These are phyloP conservation scores for Opisthograptis luteolata DNA, from an alignment of 2,888 invertebrate species.

Conservation along the genomic window DNA sequence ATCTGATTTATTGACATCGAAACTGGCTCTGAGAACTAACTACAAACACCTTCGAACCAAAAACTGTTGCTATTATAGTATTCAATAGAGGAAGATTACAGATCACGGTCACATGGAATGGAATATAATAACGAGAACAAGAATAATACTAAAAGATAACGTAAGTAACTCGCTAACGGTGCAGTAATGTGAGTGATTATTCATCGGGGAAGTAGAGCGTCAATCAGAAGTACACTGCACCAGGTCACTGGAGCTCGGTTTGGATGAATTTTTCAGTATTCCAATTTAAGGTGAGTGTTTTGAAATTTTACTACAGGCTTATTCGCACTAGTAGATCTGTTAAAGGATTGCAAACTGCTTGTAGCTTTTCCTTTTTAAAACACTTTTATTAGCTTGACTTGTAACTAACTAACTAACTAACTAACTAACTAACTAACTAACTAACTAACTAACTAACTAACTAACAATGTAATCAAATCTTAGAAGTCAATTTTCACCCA, in stretches of 20 bases:
- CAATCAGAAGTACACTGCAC: conserved; percentile 36
- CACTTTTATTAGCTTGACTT: no score
- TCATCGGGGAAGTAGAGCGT: conserved; percentile 47
- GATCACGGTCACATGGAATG: conserved; percentile 28
- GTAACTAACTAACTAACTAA: no score
- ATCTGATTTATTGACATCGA: background rate
- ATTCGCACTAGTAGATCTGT: no score
- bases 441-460: no score
- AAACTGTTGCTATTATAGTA: conserved; percentile 10
- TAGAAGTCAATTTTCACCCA: no score
- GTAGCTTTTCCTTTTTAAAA: no score
- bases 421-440: no score
- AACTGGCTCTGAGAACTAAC: background rate
- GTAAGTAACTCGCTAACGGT: conserved; percentile 49
- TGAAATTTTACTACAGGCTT: no score
- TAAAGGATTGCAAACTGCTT: no score
- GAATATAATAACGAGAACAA: conserved; percentile 23
- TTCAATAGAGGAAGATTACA: conserved; percentile 40
- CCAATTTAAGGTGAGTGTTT: background rate
- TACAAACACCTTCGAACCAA: background rate
- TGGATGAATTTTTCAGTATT: conserved; percentile 16
- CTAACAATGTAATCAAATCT: no score
- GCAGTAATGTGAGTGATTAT: conserved; percentile 53
- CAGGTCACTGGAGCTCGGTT: conserved; percentile 13
- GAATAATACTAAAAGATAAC: conserved; percentile 40